Conservation (phyloP, 2,888 invertebrate genomes). For the Sphecodes monilicornis region DNA sequence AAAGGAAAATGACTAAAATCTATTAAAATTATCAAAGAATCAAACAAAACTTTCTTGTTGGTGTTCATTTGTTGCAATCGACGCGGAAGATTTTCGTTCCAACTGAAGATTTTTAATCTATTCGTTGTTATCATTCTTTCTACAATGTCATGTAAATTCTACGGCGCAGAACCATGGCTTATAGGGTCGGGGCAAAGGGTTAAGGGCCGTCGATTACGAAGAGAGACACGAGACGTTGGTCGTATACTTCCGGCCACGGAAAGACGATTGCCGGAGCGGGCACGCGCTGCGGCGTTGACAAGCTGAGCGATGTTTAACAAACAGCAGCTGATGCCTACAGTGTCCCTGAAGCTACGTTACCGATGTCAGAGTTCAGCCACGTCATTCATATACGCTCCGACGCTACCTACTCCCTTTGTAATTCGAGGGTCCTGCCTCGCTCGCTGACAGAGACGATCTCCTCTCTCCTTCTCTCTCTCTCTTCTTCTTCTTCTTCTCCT, state of each 20-base stretch:
- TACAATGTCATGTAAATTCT: neutral
- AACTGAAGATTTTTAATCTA: too few species aligned
- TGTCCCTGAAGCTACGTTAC: constrained; percentile 70
- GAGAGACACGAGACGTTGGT: constrained; percentile 23
- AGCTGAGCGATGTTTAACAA: constrained; percentile 80
- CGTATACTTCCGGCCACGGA: neutral
- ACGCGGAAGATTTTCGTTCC: too few species aligned
- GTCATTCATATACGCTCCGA: constrained; percentile 62
- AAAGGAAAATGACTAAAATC: too few species aligned
- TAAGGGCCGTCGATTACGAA: constrained; percentile 43
- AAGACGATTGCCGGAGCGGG: neutral
- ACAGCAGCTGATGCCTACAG: constrained; percentile 75
- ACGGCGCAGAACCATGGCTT: neutral
- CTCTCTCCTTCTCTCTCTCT: neutral
- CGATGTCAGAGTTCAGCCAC: constrained; percentile 72
- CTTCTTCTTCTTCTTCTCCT: neutral
- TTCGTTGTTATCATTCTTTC: neutral
- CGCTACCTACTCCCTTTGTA: constrained; percentile 39
- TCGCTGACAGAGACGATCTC: constrained; percentile 11
- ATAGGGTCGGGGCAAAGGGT: neutral
- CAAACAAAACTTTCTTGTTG: too few species aligned
- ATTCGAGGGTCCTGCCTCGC: constrained; percentile 34
- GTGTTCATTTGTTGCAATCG: too few species aligned
- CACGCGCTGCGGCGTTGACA: constrained; percentile 66
- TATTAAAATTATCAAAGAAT: too few species aligned